Base-by-base conservation (phyloP, 2,888 invertebrate species). In the Zhuqinia jingwanae region DNA sequence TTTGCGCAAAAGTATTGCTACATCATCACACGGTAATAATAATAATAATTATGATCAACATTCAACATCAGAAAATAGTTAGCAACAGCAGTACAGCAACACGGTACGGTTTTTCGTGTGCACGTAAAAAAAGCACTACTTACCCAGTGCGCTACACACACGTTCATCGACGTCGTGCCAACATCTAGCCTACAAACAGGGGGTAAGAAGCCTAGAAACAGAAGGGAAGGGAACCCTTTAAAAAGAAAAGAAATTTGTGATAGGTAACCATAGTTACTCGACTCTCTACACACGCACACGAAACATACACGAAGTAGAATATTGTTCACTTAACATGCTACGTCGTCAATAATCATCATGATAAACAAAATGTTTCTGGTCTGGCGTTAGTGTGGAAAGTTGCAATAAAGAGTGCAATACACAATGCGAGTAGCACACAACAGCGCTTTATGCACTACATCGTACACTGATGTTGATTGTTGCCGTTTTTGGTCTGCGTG, bases 81-180 rank as follows among this genome's bases (percentile, higher is more conserved):
- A 75, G 8, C 36, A 6, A 36, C 36, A 30, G 27, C 2, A 45
- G 25, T 25, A 20, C 20, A 45, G 22, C 47, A 70, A 47, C 27
- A 27, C 15, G 47, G 47, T 70, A 70, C 70, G 36, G 75, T 36
- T 75, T 75, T 75, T 70, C n/a, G n/a, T 65, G 20, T 63, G n/a
- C 30, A 1, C 3, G 36, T 30, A n/a, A 47, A 75, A 45, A 75
- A 68, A 10, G n/a, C 15, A 56, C 75, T 75, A 75, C 56, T 75
- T 56, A 75, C 75, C 75, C 25, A 75, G 53, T 75, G 75, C 75
- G n/a, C 75, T 75, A 17, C 56, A 53, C 36, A 36, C 36, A 36
- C 36, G 8, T 8, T 36, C 36, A n/a, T n/a, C n/a, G n/a, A 8
- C 36, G 36, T 36, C 8, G 36, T 36, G 36, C 36, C 8, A 36